Percentiles rank a stretch among this genome's conserved stretches.
These are phyloP conservation scores for Belgica antarctica DNA, from an alignment of 2,888 invertebrate species.

Conservation along the genomic window DNA sequence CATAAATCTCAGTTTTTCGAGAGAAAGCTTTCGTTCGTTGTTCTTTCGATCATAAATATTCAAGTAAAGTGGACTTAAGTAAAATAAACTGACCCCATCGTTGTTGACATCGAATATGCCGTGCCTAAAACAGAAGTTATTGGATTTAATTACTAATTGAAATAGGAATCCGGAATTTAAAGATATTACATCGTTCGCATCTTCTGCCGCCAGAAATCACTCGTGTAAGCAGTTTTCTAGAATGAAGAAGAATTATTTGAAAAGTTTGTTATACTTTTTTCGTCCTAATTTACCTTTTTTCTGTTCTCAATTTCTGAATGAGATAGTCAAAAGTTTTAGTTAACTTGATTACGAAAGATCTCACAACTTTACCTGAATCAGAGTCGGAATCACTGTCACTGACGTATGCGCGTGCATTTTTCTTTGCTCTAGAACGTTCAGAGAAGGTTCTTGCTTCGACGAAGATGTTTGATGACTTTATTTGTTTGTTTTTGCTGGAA, in stretches of 20 bases:
- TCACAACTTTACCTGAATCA: too few relatives aligned
- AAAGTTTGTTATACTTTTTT: not conserved
- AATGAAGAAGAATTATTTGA: not conserved
- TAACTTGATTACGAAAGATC: not conserved
- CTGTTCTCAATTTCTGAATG: not conserved
- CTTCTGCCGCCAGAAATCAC: slow-evolving; percentile 77
- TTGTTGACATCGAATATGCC: slow-evolving; percentile 80
- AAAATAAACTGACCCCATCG: too few relatives aligned
- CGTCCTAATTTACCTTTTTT: not conserved
- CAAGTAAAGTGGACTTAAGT: too few relatives aligned
- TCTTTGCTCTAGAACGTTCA: slow-evolving; percentile 38
- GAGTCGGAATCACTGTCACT: slow-evolving; percentile 61
- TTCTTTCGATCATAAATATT: too few relatives aligned
- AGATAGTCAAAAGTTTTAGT: not conserved
- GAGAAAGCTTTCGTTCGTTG: too few relatives aligned
- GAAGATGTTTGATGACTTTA: slow-evolving; percentile 30
- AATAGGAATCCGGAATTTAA: too few relatives aligned
- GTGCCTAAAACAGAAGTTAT: too few relatives aligned
- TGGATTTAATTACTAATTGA: too few relatives aligned
- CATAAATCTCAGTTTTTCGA: too few relatives aligned
- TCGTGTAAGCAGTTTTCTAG: slow-evolving; percentile 46
- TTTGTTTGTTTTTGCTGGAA: slow-evolving; percentile 16
- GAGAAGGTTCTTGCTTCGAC: slow-evolving; percentile 33
- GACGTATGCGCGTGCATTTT: slow-evolving; percentile 48
- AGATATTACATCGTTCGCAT: slow-evolving; percentile 82